phyloP scores from a whole-genome alignment of 2,113 vertebrate species.

The Microcebus murinus region DNA sequence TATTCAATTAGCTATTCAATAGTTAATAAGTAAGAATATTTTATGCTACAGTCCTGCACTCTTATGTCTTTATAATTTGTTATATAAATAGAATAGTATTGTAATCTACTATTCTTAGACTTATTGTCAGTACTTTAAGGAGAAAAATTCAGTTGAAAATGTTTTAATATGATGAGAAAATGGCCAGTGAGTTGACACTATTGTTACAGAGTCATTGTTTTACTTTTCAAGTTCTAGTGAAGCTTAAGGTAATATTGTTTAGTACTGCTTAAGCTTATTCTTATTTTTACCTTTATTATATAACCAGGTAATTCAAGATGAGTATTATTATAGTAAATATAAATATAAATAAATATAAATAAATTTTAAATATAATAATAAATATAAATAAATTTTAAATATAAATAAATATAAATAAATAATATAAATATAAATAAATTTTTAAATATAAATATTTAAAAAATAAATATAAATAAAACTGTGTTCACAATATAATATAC shows the following conservation, averaged over 20 bases:
- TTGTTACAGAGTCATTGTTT: neutral
- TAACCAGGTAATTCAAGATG: neutral
- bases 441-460: no score
- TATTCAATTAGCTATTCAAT: neutral
- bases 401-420: no score
- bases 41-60: neutral
- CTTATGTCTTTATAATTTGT: neutral
- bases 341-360: no score
- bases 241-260: slow-evolving; percentile 26
- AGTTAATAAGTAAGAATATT: neutral
- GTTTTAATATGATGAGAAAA: neutral
- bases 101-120: fast-evolving
- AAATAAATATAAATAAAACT: slow-evolving; percentile 2
- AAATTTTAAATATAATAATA: no score
- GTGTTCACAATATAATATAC: slow-evolving; percentile 53
- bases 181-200: neutral
- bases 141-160: slow-evolving; percentile 12
- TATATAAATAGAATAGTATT: no score
- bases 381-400: no score
- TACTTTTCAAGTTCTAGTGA: slow-evolving; percentile 3
- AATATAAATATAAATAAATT: no score
- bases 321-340: slow-evolving; percentile 66
- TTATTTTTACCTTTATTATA: slow-evolving; percentile 47
- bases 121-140: neutral
- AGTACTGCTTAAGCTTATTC: neutral